Evolutionary conservation across 2,797 vertebrate genomes (phyloP).

Genomic region (Aldrovandia affinis): DNA sequence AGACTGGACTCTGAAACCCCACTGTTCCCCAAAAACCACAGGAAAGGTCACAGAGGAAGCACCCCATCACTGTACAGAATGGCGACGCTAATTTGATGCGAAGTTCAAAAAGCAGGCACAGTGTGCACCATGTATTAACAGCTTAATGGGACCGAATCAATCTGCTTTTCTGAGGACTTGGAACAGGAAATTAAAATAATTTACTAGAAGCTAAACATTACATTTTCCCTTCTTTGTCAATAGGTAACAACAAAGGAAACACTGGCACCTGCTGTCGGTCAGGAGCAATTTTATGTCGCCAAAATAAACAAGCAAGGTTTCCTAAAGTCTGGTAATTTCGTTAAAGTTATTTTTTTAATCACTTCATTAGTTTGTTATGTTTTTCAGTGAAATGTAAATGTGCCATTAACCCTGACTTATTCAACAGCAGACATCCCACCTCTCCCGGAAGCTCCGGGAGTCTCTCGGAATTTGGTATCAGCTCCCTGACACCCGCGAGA

Average conservation of each 20-base stretch:
- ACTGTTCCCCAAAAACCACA: constrained; percentile 37
- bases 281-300: constrained; percentile 28
- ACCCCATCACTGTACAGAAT: constrained; percentile 28
- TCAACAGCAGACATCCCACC: too few species aligned
- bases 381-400: neutral
- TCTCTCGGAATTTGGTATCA: too few species aligned
- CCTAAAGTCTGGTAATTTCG: neutral
- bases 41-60: constrained; percentile 49
- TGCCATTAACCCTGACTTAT: neutral
- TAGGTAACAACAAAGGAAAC: constrained; percentile 40
- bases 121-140: constrained; percentile 17
- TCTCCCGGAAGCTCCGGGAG: too few species aligned
- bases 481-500: too few species aligned
- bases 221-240: neutral
- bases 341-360: neutral
- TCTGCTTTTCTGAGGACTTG: neutral
- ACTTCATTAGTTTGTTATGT: neutral
- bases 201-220: neutral
- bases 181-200: neutral
- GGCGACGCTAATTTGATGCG: constrained; percentile 38
- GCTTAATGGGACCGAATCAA: neutral
- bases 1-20: constrained; percentile 35
- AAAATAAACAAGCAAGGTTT: neutral
- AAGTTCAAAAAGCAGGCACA: constrained; percentile 26
- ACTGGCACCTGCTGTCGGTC: constrained; percentile 43